Conservation (phyloP, 2,888 invertebrate genomes). For the Amphimallon solstitiale region DNA sequence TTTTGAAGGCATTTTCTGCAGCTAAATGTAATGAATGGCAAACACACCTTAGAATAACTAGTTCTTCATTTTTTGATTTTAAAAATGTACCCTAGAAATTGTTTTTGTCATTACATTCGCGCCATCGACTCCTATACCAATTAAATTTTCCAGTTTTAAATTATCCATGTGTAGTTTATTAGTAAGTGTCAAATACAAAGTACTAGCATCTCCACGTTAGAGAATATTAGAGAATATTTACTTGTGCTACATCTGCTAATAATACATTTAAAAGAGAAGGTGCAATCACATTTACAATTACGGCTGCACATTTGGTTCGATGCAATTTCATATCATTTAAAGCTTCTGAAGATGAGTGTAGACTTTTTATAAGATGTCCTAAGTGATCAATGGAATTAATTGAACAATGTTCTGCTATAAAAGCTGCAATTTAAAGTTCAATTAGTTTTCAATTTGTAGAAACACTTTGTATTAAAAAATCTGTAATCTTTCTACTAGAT, state of each 20-base stretch:
- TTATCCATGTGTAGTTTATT: background rate
- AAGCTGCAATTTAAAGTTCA: background rate
- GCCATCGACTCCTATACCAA: background rate
- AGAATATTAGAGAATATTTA: background rate
- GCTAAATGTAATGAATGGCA: background rate
- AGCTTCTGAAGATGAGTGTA: background rate
- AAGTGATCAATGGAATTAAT: background rate
- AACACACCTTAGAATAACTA: background rate
- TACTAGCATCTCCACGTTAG: background rate
- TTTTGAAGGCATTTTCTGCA: background rate
- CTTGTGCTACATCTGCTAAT: background rate
- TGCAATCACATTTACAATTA: constrained; percentile 4
- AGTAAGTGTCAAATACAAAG: background rate
- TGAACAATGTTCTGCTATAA: background rate
- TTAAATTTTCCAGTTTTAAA: background rate
- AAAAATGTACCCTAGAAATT: background rate
- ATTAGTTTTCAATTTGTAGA: no score
- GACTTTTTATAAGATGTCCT: background rate
- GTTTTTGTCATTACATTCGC: background rate
- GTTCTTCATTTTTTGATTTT: background rate
- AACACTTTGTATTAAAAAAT: no score
- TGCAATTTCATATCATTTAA: background rate
- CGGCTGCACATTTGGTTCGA: background rate
- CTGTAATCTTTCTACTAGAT: no score
- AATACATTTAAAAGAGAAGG: background rate